These are phyloP conservation scores for Gambusia affinis DNA, from an alignment of 2,113 vertebrate species.

Conservation along the genomic window DNA sequence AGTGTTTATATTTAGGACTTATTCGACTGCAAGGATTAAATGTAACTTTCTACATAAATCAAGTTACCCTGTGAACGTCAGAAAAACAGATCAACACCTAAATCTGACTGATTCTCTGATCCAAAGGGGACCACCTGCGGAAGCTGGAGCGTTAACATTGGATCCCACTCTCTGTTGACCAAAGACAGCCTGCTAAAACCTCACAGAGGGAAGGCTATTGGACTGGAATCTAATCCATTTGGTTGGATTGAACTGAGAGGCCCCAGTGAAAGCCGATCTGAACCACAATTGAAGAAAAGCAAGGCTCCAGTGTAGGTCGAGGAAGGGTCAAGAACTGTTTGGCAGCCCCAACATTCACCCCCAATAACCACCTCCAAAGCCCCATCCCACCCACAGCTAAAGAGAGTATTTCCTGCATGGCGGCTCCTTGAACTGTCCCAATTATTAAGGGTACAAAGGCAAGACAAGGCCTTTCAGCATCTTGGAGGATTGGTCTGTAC, in stretches of 20 bases:
- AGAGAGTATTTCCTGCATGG: constrained; percentile 31
- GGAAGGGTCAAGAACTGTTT: constrained; percentile 41
- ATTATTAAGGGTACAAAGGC: constrained; percentile 58
- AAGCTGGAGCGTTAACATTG: constrained; percentile 28
- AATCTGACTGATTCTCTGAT: constrained; percentile 44
- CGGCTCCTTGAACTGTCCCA: constrained; percentile 37
- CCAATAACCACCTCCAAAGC: constrained; percentile 14
- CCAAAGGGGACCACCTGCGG: constrained; percentile 35
- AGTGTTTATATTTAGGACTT: too few relatives aligned
- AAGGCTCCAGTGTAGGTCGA: constrained; percentile 25
- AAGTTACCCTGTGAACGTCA: constrained; percentile 44
- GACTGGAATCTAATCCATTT: constrained; percentile 65
- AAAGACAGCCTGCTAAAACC: constrained; percentile 51
- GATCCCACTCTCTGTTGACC: constrained; percentile 44
- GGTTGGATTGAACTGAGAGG: constrained; percentile 50
- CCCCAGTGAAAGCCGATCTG: constrained; percentile 63
- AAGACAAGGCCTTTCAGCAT: constrained; percentile 43
- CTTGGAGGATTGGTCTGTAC: constrained; percentile 31
- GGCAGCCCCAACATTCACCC: constrained; percentile 21
- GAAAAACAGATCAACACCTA: constrained; percentile 43
- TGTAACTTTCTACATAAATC: constrained; percentile 57
- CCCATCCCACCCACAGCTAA: constrained; percentile 52
- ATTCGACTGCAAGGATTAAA: constrained; percentile 21
- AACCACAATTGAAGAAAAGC: constrained; percentile 57
- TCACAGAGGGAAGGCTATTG: constrained; percentile 34